Conservation (phyloP, 2,113 vertebrate genomes). For the Lasiurus cinereus region DNA sequence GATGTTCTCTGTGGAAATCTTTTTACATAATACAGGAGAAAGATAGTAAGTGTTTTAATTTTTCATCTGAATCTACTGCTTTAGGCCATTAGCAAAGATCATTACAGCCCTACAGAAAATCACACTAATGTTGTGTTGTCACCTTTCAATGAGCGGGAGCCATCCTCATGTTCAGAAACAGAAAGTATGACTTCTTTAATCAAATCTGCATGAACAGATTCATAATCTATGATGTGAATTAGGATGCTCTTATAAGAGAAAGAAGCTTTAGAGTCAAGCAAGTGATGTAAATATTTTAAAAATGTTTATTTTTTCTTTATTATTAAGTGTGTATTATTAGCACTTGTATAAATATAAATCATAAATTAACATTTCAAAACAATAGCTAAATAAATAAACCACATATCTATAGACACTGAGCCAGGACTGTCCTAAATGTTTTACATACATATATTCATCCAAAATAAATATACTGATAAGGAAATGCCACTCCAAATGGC, state of each 20-base stretch:
- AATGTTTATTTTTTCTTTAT: neutral
- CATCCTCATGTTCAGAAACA: slow-evolving; percentile 69
- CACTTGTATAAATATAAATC: neutral
- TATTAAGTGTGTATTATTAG: neutral
- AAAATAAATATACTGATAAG: slow-evolving; percentile 10
- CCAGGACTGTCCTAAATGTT: neutral
- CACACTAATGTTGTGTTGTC: slow-evolving; percentile 68
- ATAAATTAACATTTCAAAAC: neutral
- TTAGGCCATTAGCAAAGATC: slow-evolving; percentile 60
- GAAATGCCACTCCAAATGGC: neutral
- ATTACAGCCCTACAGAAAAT: slow-evolving; percentile 65
- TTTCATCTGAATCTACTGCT: slow-evolving; percentile 74
- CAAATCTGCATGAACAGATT: slow-evolving; percentile 40
- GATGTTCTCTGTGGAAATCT: slow-evolving; percentile 33
- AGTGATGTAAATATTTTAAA: neutral
- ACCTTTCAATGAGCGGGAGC: slow-evolving; percentile 44
- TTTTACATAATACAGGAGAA: slow-evolving; percentile 60
- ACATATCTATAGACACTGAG: neutral
- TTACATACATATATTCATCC: neutral
- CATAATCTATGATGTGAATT: slow-evolving; percentile 24
- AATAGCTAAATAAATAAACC: neutral
- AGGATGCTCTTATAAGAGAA: neutral
- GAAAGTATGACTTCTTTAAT: slow-evolving; percentile 62
- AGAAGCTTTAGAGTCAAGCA: neutral
- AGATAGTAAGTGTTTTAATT: slow-evolving; percentile 72